Percentiles rank a stretch among this genome's conserved stretches.
Evolutionary conservation across 2,113 vertebrate genomes (phyloP).

Genomic region (Neotragus pygmaeus): DNA sequence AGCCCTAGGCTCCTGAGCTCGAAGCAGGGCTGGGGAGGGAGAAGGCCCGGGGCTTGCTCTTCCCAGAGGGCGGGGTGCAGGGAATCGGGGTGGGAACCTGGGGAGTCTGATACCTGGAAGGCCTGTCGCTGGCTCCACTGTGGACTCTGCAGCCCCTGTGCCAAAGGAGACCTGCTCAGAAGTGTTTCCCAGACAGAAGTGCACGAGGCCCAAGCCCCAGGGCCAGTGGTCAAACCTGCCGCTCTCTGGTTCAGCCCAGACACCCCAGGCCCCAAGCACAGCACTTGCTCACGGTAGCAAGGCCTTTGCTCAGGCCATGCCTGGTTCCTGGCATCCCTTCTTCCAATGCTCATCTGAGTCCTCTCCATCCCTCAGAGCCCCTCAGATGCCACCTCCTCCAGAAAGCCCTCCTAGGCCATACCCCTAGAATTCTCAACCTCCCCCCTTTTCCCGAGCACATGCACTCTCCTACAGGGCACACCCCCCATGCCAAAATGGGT

Average conservation of each 20-base stretch:
- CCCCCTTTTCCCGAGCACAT: no score
- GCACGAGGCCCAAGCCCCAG: fast-evolving
- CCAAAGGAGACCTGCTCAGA: constrained; percentile 8
- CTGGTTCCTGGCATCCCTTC: neutral
- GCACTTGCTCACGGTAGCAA: neutral
- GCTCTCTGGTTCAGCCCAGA: neutral
- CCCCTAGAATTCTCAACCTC: neutral
- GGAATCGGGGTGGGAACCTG: neutral
- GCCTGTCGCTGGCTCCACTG: neutral
- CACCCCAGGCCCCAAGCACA: neutral
- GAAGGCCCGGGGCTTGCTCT: neutral
- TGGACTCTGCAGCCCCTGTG: constrained; percentile 21
- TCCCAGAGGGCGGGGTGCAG: neutral
- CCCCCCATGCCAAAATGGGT: neutral
- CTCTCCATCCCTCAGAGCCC: neutral
- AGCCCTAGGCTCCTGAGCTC: neutral
- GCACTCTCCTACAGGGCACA: neutral
- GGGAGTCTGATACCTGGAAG: constrained; percentile 41
- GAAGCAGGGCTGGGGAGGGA: neutral
- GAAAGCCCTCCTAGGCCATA: neutral
- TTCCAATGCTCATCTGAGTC: neutral
- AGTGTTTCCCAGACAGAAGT: neutral
- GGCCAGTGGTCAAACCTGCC: neutral
- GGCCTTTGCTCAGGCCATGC: neutral
- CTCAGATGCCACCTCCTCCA: neutral